Evolutionary conservation across 2,797 vertebrate genomes (phyloP), one percentile per base, ranked within the genome.

Genomic region (Megaceryle alcyon): DNA sequence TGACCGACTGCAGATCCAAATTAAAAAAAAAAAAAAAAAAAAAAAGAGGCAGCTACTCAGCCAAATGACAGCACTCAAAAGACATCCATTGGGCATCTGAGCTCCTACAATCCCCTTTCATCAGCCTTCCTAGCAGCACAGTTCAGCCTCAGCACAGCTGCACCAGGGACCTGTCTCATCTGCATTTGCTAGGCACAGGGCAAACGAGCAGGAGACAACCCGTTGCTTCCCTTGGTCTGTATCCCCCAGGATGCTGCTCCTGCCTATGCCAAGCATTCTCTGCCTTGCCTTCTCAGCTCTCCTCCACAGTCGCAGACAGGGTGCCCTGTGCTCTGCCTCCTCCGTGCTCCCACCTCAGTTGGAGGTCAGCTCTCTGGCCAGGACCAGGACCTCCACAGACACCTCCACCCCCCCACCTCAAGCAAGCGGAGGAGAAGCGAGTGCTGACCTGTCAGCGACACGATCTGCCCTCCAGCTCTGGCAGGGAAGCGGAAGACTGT

Each of bases 401-500:
- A 12, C 28, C 66, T 94, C 75, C 65, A 78, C 48, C 79, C 86
- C 77, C 80, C 85, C 73, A 71, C 35, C 65, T 77, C 56, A 46
- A 92, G 72, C 71, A 91, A 93, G 91, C 6, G 57, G 82, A 96
- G 93, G 90, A 89, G 94, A 94, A 93, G 92, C 4, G 2, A 88
- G 85, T 81, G 95, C 94, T 98, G 96, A 99, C 98, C 98, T 98
- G 98, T 97, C 97, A 98, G 98, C 51, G 97, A 98, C 94, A 98
- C 97, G 69, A 96, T 91, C 87, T 95, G 93, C 87, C 94, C 91
- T 92, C 94, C 82, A 94, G 93, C 90, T 91, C 98, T 97, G 91
- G 98, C 93, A 93, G 98, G 98, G 93, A 99, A 98, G 96, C 97
- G 98, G 97, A 98, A 98, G 96, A 98, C 98, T 88, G 98, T 98